These are phyloP conservation scores for Picus viridis DNA, from an alignment of 2,797 vertebrate genomes.

Conservation along the genomic window DNA sequence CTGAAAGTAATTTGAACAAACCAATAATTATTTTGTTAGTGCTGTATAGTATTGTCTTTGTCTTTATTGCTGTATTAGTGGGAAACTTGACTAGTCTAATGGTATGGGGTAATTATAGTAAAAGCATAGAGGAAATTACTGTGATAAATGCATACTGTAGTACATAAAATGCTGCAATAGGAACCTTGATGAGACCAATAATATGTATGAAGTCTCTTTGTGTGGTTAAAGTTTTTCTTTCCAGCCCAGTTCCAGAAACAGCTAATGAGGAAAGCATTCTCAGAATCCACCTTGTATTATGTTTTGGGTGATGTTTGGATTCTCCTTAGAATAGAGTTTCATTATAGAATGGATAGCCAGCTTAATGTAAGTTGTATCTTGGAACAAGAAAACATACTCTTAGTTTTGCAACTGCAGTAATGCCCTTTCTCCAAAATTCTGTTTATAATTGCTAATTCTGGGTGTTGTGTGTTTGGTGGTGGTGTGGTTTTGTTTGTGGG, in stretches of 20 bases:
- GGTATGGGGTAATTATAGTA: not conserved
- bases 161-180: not conserved
- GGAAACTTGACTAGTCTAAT: not conserved
- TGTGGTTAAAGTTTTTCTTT: not conserved
- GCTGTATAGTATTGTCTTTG: not conserved
- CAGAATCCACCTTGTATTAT: not conserved
- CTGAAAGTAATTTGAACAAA: not conserved
- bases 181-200: not conserved
- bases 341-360: not conserved
- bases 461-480: too few relatives aligned
- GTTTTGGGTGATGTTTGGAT: not conserved
- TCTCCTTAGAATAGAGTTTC: not conserved
- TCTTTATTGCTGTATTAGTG: not conserved
- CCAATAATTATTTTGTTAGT: not conserved
- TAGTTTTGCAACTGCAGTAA: not conserved
- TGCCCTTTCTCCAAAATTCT: not conserved
- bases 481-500: too few relatives aligned
- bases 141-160: not conserved
- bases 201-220: not conserved
- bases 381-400: not conserved
- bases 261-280: not conserved
- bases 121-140: not conserved
- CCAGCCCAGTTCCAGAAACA: not conserved
- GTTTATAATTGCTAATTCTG: not conserved
- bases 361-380: not conserved